Evolutionary conservation across 2,797 vertebrate species (phyloP).

Genomic region (Podargus strigoides): DNA sequence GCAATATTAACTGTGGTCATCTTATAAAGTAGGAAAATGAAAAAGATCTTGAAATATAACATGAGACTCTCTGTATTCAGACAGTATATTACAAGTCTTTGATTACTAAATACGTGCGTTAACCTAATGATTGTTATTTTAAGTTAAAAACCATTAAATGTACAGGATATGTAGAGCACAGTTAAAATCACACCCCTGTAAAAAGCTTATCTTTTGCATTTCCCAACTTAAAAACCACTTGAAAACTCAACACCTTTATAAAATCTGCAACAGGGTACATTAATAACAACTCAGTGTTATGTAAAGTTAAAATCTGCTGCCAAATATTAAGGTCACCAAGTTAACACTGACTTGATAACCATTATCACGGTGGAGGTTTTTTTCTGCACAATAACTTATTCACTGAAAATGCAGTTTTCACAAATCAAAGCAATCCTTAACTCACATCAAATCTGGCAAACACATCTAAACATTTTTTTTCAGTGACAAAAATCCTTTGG

Average conservation of each 20-base stretch:
- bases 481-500: neutral
- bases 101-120: neutral
- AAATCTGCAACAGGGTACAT: neutral
- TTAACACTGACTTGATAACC: neutral
- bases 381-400: neutral
- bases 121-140: neutral
- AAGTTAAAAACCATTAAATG: neutral
- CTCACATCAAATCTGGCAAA: slow-evolving; percentile 5
- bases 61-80: neutral
- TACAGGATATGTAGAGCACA: neutral
- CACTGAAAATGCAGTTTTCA: neutral
- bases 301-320: neutral
- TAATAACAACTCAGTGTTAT: neutral
- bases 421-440: slow-evolving; percentile 17
- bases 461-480: neutral
- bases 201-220: neutral
- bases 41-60: neutral
- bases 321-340: neutral
- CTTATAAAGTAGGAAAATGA: neutral
- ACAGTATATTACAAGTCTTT: neutral
- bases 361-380: neutral
- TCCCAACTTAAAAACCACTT: neutral
- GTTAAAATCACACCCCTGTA: neutral
- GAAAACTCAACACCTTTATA: neutral
- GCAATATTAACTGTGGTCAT: neutral